A percentile compares a stretch with the other conserved stretches of the same genome.
phyloP scores from a whole-genome alignment of 2,797 vertebrate species.

The Coregonus sp. region DNA sequence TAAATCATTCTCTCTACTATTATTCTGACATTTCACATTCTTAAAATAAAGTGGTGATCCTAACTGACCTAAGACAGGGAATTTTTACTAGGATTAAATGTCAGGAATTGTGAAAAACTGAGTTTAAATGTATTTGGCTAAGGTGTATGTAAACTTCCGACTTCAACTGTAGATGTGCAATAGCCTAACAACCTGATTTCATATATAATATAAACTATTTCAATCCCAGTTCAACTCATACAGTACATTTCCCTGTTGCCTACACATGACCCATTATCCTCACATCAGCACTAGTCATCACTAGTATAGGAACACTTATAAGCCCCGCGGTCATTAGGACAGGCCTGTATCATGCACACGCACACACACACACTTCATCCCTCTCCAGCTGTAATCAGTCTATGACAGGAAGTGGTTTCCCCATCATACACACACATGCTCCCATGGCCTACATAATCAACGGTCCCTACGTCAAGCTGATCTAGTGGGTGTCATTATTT shows the following conservation, averaged over 20 bases:
- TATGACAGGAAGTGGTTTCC: conserved; percentile 33
- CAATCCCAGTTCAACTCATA: background rate
- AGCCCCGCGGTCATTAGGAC: background rate
- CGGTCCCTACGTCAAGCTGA: background rate
- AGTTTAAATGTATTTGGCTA: too few species aligned
- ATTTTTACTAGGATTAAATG: too few species aligned
- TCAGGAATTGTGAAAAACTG: too few species aligned
- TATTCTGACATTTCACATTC: too few species aligned
- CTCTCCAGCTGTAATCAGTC: conserved; percentile 15
- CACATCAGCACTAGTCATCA: background rate
- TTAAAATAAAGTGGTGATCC: too few species aligned
- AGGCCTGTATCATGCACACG: background rate
- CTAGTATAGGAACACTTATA: background rate
- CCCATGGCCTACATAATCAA: conserved; percentile 8
- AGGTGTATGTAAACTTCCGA: too few species aligned
- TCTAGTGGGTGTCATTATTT: conserved; percentile 37
- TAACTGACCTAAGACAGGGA: too few species aligned
- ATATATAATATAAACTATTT: background rate
- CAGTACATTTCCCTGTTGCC: background rate
- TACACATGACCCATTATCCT: background rate
- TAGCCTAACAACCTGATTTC: background rate
- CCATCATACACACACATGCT: conserved; percentile 20
- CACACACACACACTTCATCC: conserved; percentile 1
- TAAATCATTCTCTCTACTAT: too few species aligned
- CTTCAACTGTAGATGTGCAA: background rate